Conservation (phyloP, 2,113 vertebrate genomes). For the Ophthalmotilapia sp. region DNA sequence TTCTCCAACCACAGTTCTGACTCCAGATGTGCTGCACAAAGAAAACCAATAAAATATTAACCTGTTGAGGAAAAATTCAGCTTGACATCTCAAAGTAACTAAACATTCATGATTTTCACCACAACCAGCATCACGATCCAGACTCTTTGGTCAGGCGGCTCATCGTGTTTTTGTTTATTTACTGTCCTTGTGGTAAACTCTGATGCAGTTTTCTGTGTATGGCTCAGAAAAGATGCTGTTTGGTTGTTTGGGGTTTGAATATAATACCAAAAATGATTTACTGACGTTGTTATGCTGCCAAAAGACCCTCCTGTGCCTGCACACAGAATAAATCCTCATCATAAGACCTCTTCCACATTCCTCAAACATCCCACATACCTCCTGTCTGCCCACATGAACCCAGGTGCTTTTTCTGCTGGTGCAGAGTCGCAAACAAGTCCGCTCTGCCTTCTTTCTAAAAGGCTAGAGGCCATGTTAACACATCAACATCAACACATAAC, state of each 20-base stretch:
- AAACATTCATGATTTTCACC: background rate
- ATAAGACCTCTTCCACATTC: background rate
- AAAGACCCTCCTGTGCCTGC: background rate
- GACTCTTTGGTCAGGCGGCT: background rate
- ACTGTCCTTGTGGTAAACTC: background rate
- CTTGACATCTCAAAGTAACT: background rate
- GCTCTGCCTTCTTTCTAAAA: background rate
- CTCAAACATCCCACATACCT: background rate
- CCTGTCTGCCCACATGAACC: background rate
- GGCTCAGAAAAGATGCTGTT: background rate
- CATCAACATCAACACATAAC: background rate
- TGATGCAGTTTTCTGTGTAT: background rate
- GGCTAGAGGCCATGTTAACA: background rate
- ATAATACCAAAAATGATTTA: background rate
- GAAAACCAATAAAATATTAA: conserved; percentile 6
- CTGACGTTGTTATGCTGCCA: background rate
- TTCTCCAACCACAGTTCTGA: background rate
- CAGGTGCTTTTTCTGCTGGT: background rate
- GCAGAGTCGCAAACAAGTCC: background rate
- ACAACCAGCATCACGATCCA: background rate
- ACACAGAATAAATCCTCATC: background rate
- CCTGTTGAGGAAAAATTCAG: background rate
- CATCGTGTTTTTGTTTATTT: fast-evolving
- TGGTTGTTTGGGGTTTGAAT: background rate
- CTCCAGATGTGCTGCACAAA: background rate